Evolutionary conservation across 1,140 invertebrate genomes (phyloP).

Genomic region (Chironomus striatipennis): DNA sequence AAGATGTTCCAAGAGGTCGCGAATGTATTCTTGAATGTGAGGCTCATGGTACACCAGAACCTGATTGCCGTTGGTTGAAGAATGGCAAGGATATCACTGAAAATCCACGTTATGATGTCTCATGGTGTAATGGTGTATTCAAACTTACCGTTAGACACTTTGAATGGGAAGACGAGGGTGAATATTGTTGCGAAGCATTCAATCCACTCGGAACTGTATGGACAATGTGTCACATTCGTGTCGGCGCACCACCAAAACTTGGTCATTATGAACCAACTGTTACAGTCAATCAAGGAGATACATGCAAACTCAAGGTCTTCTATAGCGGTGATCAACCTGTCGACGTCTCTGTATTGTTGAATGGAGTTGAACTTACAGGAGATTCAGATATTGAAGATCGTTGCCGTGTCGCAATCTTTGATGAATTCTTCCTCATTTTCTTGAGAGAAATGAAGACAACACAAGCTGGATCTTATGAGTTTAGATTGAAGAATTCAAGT

Average conservation of each 20-base stretch:
- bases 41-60: constrained; percentile 82
- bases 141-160: constrained; percentile 84
- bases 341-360: constrained; percentile 70
- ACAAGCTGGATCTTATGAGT: constrained; percentile 77
- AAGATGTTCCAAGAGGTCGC: constrained; percentile 72
- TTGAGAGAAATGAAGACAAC: constrained; percentile 78
- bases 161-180: constrained; percentile 86
- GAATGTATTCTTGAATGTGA: constrained; percentile 79
- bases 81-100: constrained; percentile 76
- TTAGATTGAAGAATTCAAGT: constrained; percentile 86
- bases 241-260: constrained; percentile 72
- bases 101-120: constrained; percentile 11
- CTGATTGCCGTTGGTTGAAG: constrained; percentile 83
- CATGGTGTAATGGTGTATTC: constrained; percentile 58
- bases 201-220: constrained; percentile 86
- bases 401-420: constrained; percentile 89
- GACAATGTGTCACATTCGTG: constrained; percentile 76
- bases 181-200: constrained; percentile 91
- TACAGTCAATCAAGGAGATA: constrained; percentile 88
- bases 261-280: constrained; percentile 18
- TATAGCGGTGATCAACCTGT: constrained; percentile 90
- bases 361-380: constrained; percentile 60
- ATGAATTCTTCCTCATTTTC: constrained; percentile 91
- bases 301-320: constrained; percentile 90
- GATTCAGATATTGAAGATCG: constrained; percentile 54